phyloP scores from a whole-genome alignment of 2,888 invertebrate species.

The Arge pagana region DNA sequence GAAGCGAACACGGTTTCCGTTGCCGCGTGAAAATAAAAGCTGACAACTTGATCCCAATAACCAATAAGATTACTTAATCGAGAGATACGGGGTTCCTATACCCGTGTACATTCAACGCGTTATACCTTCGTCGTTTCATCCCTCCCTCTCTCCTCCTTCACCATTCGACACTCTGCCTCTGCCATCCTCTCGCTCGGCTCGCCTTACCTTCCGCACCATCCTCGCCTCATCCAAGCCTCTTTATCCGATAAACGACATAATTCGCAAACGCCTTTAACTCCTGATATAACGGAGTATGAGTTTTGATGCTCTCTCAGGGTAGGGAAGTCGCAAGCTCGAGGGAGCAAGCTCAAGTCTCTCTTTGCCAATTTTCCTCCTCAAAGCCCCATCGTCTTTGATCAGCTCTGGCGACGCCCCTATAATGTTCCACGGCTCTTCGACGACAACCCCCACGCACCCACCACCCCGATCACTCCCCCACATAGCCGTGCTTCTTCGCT shows the following conservation, averaged over 20 bases:
- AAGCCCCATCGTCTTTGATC: constrained; percentile 56
- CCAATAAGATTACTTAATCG: constrained; percentile 14
- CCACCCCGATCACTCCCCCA: constrained; percentile 21
- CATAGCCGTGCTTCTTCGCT: constrained; percentile 30
- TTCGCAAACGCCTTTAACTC: constrained; percentile 52
- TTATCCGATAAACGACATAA: constrained; percentile 43
- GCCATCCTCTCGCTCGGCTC: constrained; percentile 1
- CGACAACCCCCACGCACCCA: constrained; percentile 27
- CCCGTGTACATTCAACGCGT: background rate
- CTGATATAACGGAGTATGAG: constrained; percentile 52
- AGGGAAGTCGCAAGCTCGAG: constrained; percentile 18
- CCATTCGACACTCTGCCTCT: no score
- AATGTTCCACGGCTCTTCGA: constrained; percentile 39
- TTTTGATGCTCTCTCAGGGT: constrained; percentile 44
- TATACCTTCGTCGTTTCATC: constrained; percentile 2
- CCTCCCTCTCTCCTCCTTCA: no score
- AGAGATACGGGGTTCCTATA: background rate
- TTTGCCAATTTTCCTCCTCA: constrained; percentile 56
- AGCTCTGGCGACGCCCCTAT: constrained; percentile 52
- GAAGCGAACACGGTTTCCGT: constrained; percentile 1
- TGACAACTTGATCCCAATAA: constrained; percentile 7
- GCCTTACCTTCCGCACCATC: background rate
- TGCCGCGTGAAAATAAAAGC: background rate
- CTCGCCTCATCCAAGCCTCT: constrained; percentile 10
- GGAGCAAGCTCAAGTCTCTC: constrained; percentile 43